Percentiles rank a stretch among this genome's conserved stretches.
These are phyloP conservation scores for Axis porcinus DNA, from an alignment of 2,113 vertebrate species.

Conservation along the genomic window DNA sequence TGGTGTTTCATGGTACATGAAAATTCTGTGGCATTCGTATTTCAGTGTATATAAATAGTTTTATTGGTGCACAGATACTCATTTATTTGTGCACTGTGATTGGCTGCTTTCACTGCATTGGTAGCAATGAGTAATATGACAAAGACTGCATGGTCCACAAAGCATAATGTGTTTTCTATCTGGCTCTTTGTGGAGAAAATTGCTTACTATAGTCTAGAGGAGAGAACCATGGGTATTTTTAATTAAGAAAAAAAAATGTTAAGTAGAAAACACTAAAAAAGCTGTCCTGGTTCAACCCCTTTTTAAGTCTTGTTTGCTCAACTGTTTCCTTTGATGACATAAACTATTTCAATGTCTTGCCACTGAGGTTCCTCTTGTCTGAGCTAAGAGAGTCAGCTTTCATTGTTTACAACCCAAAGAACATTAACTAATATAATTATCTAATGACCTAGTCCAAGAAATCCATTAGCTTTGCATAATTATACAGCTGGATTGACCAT, in stretches of 20 bases:
- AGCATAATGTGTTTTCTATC: neutral
- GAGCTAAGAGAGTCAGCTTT: neutral
- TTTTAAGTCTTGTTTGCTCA: neutral
- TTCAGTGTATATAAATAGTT: neutral
- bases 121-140: accelerated
- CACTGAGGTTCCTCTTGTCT: neutral
- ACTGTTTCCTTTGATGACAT: neutral
- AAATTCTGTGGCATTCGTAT: neutral
- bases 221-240: neutral
- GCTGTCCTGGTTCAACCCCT: neutral
- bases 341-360: neutral
- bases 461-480: slow-evolving; percentile 59
- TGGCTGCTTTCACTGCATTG: neutral
- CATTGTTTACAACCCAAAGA: neutral
- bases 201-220: neutral
- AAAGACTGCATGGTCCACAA: neutral
- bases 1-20: neutral
- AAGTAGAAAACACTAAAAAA: neutral
- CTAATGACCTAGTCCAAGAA: slow-evolving; percentile 46
- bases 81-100: neutral
- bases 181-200: neutral
- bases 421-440: slow-evolving; percentile 43
- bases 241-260: neutral
- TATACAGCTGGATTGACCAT: slow-evolving; percentile 12
- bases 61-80: neutral